phyloP scores from a whole-genome alignment of 2,888 invertebrate genomes.

The Candidula unifasciata region DNA sequence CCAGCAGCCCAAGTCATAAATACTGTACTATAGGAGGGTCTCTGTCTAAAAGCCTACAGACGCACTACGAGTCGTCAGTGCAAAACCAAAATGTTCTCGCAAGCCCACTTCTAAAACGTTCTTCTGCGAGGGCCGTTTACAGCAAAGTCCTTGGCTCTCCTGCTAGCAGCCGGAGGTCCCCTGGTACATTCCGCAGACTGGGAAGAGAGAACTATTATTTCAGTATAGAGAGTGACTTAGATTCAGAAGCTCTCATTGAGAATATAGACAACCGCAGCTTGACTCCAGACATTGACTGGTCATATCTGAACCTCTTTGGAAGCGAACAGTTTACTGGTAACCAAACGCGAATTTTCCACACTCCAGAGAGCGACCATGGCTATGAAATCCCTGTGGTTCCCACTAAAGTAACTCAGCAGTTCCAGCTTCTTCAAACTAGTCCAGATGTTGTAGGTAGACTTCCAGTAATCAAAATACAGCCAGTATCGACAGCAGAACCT shows the following conservation, averaged over 20 bases:
- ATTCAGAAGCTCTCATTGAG: conserved; percentile 29
- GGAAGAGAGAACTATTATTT: conserved; percentile 23
- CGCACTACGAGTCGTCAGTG: background rate
- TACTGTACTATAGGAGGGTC: background rate
- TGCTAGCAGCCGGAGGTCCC: conserved; percentile 7
- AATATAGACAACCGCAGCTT: conserved; percentile 16
- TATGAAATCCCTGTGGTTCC: conserved; percentile 10
- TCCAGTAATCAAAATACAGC: background rate
- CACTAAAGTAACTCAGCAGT: background rate
- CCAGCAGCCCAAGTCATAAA: background rate
- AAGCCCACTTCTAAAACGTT: conserved; percentile 4
- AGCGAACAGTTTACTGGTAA: background rate
- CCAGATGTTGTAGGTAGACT: conserved; percentile 3
- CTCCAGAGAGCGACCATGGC: background rate
- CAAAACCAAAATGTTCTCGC: background rate
- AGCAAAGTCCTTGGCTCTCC: conserved; percentile 21
- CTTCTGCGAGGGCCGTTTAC: conserved; percentile 14
- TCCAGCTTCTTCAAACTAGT: conserved; percentile 39
- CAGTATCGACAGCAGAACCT: background rate
- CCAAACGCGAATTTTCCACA: background rate
- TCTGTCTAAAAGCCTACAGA: conserved; percentile 8
- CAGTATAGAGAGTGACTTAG: conserved; percentile 44
- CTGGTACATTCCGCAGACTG: background rate
- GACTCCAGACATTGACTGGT: conserved; percentile 46
- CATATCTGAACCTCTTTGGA: conserved; percentile 37